Evolutionary conservation across 2,888 invertebrate species (phyloP), one percentile per base, ranked within the genome.

Genomic region (Eristalinus aeneus): DNA sequence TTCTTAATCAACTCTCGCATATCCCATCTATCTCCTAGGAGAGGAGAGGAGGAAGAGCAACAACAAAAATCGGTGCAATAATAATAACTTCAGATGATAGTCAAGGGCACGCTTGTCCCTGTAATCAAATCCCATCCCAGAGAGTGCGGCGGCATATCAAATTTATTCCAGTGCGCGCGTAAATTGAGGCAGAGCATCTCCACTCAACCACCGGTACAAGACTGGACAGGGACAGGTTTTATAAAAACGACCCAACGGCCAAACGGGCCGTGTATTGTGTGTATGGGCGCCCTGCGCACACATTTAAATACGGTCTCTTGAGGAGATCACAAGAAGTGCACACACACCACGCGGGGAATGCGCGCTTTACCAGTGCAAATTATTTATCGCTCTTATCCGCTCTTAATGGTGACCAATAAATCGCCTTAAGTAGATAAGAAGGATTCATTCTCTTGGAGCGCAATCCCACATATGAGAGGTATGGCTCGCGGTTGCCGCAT

Each of bases 371-470:
- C 78, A 79, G 87, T 72, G 75, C 83, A 83, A 87, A 87, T 87
- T 87, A 87, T 87, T 87, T 87, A 87, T 87, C 87, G 83, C 75
- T 83, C 83, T 87, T 87, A 87, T 87, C 87, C 87, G 72, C 75
- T 79, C 83, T 83, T 87, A 87, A 87, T 87, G 83, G 87, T 87
- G 87, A 87, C 87, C 87, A 87, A 87, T 87, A 87, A 87, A 87
- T 87, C 87, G 87, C 87, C 83, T 87, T 87, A 87, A 87, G 87
- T 87, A 87, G 87, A 87, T 87, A 87, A 87, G 86, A 82, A 77
- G 77, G 82, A 86, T 82, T 82, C 86, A 86, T 86, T 82, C 78
- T 36, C 56, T 76, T 36, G 80, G 56, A 67, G 72, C 67, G 31
- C 72, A 80, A 64, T 76, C 68, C 71, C 71, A 79, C 79, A 74